Base-by-base conservation (phyloP, 2,888 invertebrate species). In the Philereme transversata region DNA sequence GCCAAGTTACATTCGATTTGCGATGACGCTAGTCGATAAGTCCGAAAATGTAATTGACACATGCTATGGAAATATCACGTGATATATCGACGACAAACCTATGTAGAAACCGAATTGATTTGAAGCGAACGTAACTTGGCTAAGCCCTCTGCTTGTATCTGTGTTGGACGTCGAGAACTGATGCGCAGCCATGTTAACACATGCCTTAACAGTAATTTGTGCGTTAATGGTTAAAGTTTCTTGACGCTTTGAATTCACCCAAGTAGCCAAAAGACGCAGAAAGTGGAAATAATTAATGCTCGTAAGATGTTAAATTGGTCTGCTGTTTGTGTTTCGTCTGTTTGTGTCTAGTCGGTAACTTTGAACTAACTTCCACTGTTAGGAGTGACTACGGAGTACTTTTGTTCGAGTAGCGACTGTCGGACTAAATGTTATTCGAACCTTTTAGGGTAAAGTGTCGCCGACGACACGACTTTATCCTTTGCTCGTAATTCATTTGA, bases 101-200 rank as follows among this genome's bases (percentile, higher is more conserved):
- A n/a, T n/a, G n/a, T n/a, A n/a, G n/a, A n/a, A n/a, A n/a, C n/a
- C n/a, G n/a, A n/a, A n/a, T n/a, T n/a, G n/a, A n/a, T n/a, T n/a
- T n/a, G n/a, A n/a, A n/a, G n/a, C n/a, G n/a, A n/a, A n/a, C n/a
- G n/a, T n/a, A n/a, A n/a, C n/a, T n/a, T n/a, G n/a, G n/a, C n/a
- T n/a, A n/a, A n/a, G n/a, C n/a, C n/a, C n/a, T n/a, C n/a, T 77
- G 79, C 84, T 81, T 82, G 83, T 86, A 85, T 85, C 86, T 88
- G 87, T 75, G 79, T 77, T 78, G 72, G 88, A 87, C 86, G 79
- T 52, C 81, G 83, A 83, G 53, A 47, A 60, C 58, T 81, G 79
- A 69, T 70, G 70, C 72, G 73, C 73, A 67, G 72, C 72, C 68
- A 72, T 79, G 80, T 77, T 81, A 80, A 82, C 82, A 79, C 78